These are phyloP conservation scores for Sarcophaga rosellei DNA, from an alignment of 2,888 invertebrate species.

Conservation along the genomic window DNA sequence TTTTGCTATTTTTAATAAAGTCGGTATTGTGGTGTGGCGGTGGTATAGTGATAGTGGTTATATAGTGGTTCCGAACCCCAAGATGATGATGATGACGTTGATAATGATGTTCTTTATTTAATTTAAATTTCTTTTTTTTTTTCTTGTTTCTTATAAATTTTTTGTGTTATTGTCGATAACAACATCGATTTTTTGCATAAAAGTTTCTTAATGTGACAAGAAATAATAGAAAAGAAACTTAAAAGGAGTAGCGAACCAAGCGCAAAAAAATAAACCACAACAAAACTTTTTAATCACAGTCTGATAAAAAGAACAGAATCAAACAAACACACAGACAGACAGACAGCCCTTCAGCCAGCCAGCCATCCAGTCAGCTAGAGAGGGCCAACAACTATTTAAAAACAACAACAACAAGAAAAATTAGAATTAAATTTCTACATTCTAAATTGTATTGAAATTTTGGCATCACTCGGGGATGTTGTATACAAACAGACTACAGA, in stretches of 20 bases:
- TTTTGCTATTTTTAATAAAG: conserved; percentile 7
- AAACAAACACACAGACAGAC: not conserved
- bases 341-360: not conserved
- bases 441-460: not conserved
- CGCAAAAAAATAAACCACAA: not conserved
- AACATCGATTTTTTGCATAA: conserved; percentile 59
- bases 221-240: not conserved
- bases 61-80: too few species aligned
- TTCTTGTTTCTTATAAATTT: not conserved
- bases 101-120: conserved; percentile 25
- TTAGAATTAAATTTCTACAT: not conserved
- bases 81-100: not conserved
- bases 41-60: not conserved
- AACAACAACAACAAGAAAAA: not conserved
- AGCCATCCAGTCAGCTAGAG: not conserved
- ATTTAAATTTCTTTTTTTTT: not conserved
- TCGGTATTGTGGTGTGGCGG: not conserved
- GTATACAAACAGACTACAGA: not conserved
- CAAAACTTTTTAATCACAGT: conserved; percentile 23
- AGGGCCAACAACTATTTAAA: not conserved
- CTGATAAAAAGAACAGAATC: not conserved
- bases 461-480: not conserved
- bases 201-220: conserved; percentile 2
- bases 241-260: not conserved
- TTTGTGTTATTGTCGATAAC: conserved; percentile 1